Evolutionary conservation across 1,140 invertebrate genomes (phyloP).

Genomic region (Hyposmocoma kahamanoa): DNA sequence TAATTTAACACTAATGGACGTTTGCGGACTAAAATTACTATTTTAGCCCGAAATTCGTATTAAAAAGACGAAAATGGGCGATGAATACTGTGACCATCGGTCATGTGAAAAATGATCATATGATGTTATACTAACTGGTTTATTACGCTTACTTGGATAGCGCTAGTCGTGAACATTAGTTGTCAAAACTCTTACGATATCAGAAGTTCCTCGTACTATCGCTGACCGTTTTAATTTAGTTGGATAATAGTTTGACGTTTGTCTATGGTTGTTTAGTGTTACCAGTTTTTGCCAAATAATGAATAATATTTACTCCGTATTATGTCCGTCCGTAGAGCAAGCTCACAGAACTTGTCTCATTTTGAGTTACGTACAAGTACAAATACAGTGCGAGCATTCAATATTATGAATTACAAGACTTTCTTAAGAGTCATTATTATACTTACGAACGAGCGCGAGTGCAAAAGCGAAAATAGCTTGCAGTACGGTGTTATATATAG

Average conservation of each 20-base stretch:
- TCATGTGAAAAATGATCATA: conserved; percentile 72
- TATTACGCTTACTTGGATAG: neutral
- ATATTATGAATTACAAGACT: too few species aligned
- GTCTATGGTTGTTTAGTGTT: too few species aligned
- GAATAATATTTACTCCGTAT: too few species aligned
- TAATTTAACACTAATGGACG: conserved; percentile 49
- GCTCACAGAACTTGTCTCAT: too few species aligned
- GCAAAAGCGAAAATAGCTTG: too few species aligned
- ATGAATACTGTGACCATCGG: conserved; percentile 52
- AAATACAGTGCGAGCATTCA: too few species aligned
- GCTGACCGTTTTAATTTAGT: neutral
- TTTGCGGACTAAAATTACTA: conserved; percentile 44
- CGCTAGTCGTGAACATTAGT: neutral
- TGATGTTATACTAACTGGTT: conserved; percentile 30
- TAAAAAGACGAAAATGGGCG: conserved; percentile 56
- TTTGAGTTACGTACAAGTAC: too few species aligned
- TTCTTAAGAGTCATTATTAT: too few species aligned
- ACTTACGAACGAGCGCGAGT: too few species aligned
- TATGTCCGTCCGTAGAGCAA: too few species aligned
- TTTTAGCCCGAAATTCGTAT: conserved; percentile 51
- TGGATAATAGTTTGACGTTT: neutral
- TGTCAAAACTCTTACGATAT: neutral
- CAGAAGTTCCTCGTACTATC: neutral
- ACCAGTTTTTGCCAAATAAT: too few species aligned
- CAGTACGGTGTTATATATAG: too few species aligned